These are phyloP conservation scores for Furnarius figulus DNA, from an alignment of 2,113 vertebrate species.

Conservation along the genomic window DNA sequence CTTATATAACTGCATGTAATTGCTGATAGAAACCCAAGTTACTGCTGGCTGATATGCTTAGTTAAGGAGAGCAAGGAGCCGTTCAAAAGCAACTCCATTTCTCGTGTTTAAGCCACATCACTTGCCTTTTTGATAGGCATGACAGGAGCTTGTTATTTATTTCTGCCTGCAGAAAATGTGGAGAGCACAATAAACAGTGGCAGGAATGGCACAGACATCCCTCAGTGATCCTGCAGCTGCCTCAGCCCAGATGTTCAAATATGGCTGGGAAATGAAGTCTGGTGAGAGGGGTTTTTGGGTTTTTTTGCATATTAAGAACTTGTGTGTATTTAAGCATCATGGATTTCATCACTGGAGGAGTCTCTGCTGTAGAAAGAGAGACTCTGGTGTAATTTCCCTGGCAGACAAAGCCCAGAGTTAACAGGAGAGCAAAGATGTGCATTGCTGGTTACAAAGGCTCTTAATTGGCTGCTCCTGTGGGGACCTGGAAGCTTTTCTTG, in stretches of 20 bases:
- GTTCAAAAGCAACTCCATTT: background rate
- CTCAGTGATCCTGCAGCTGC: background rate
- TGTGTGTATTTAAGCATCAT: accelerated
- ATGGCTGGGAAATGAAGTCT: background rate
- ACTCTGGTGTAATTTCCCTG: background rate
- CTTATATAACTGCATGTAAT: background rate
- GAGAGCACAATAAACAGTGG: accelerated
- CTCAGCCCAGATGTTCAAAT: background rate
- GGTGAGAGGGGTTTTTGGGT: background rate
- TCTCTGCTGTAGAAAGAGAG: background rate
- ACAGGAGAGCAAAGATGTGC: background rate
- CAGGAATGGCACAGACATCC: accelerated
- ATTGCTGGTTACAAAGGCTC: accelerated
- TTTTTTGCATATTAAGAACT: background rate
- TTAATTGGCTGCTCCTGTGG: background rate
- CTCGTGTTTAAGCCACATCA: background rate
- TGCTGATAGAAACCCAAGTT: background rate
- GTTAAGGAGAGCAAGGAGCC: background rate
- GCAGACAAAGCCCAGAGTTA: background rate
- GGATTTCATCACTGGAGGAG: background rate
- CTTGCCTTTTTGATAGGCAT: background rate
- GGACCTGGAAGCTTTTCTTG: accelerated
- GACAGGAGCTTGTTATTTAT: background rate
- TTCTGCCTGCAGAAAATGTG: accelerated
- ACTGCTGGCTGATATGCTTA: background rate